Evolutionary conservation across 2,113 vertebrate species (phyloP).

Genomic region (Hystrix cristata): DNA sequence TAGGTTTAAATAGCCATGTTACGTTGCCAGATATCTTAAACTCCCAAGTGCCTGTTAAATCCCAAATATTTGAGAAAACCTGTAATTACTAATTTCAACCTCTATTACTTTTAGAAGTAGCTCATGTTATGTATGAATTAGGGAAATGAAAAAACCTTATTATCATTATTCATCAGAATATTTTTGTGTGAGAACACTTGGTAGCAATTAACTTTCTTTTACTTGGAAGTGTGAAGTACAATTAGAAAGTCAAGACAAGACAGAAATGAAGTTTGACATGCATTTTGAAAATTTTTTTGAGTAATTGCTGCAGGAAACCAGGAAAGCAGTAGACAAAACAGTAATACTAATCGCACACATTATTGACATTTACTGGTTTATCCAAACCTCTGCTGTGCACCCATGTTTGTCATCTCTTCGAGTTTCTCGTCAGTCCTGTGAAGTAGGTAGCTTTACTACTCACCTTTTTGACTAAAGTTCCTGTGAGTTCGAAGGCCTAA

Average conservation of each 20-base stretch:
- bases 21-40: constrained; percentile 3
- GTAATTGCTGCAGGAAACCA: not conserved
- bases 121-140: not conserved
- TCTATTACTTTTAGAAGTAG: constrained; percentile 53
- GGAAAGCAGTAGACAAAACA: constrained; percentile 59
- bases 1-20: not conserved
- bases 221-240: constrained; percentile 71
- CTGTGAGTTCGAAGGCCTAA: constrained; percentile 3
- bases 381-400: not conserved
- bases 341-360: not conserved
- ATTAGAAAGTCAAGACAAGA: constrained; percentile 64
- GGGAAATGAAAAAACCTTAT: constrained; percentile 42
- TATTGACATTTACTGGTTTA: constrained; percentile 6
- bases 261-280: constrained; percentile 66
- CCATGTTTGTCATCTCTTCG: not conserved
- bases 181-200: constrained; percentile 54
- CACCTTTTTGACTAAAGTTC: not conserved
- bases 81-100: constrained; percentile 44
- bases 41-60: constrained; percentile 31
- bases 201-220: constrained; percentile 55
- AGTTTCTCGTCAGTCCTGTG: not conserved
- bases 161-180: constrained; percentile 55
- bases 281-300: constrained; percentile 25
- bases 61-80: constrained; percentile 48
- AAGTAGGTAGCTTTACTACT: not conserved